phyloP scores from a whole-genome alignment of 2,113 vertebrate genomes.

The Rhinopithecus roxellana region DNA sequence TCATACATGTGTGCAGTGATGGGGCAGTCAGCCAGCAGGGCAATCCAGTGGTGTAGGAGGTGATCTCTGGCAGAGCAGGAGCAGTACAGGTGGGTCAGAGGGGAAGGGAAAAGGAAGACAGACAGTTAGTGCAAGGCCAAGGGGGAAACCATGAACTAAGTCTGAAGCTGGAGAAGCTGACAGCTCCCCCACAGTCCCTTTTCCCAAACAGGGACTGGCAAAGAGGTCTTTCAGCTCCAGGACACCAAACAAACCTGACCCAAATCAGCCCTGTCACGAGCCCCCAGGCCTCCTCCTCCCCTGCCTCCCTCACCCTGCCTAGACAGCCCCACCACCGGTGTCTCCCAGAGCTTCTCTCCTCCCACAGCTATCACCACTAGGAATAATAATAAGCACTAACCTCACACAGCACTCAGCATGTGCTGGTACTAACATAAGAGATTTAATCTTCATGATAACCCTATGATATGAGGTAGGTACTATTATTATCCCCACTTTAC shows the following conservation, averaged over 20 bases:
- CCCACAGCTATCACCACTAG: not conserved
- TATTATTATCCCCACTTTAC: not conserved
- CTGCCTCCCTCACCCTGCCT: not conserved
- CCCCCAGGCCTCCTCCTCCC: not conserved
- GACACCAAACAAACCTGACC: not conserved
- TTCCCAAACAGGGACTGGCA: not conserved
- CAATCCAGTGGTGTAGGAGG: constrained; percentile 98
- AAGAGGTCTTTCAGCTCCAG: not conserved
- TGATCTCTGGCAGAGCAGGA: constrained; percentile 89
- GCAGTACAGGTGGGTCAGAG: not conserved
- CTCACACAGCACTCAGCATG: not conserved
- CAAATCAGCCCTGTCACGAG: not conserved
- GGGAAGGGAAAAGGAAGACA: constrained; percentile 36
- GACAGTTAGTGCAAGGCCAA: not conserved
- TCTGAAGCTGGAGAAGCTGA: not conserved
- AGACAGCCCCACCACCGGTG: not conserved
- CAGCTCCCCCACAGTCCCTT: not conserved
- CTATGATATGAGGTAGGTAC: not conserved
- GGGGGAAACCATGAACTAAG: not conserved
- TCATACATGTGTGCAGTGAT: constrained; percentile 99
- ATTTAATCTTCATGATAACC: not conserved
- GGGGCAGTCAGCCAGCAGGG: constrained; percentile 96
- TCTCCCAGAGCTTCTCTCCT: not conserved
- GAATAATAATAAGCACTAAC: not conserved
- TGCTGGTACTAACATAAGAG: not conserved